Base-by-base conservation (phyloP, 2,113 vertebrate species). In the Ornithorhynchus anatinus region DNA sequence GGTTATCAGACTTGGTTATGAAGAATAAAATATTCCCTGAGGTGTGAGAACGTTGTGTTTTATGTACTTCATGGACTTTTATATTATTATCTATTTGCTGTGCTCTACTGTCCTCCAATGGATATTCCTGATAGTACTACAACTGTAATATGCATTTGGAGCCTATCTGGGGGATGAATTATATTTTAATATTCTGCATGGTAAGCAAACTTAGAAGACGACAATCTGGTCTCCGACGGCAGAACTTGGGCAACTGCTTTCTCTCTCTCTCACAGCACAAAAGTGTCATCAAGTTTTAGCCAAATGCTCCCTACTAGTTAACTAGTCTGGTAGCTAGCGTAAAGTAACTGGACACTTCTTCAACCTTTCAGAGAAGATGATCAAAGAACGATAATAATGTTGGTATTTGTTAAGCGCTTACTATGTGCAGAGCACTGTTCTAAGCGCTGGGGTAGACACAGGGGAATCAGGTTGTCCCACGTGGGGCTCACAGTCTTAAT, bases 51-150 rank as follows among this genome's bases (percentile, higher is more conserved):
- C 25, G 11, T 47, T 60, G 7, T 65, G n/a, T 36, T 48, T 39
- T 23, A 15, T 58, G 38, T 31, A 51, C 42, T 42, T 79, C 32
- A 16, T 1, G 27, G 10, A 53, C 12, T 27, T n/a, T 43, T 60
- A 14, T 27, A 45, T 45, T 59, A 45, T 59, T 42, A 17, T 63
- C 72, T 61, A 85, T 91, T 88, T 87, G 70, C 81, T 89, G 89
- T 86, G 89, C 82, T 92, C 85, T 90, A 88, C 71, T 93, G 89
- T 92, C 91, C 92, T 94, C 91, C 90, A 86, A 84, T 93, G 91
- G 92, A 89, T 86, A 54, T 22, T 88, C 72, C 60, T 13, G 79
- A 92, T 89, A 92, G 60, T 83, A 82, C 84, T 81, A 50, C 61
- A 48, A 64, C 45, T 74, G 2, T 29, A 69, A 56, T 72, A 45